Evolutionary conservation across 2,113 vertebrate genomes (phyloP).

Genomic region (Psephotus haematonotus): DNA sequence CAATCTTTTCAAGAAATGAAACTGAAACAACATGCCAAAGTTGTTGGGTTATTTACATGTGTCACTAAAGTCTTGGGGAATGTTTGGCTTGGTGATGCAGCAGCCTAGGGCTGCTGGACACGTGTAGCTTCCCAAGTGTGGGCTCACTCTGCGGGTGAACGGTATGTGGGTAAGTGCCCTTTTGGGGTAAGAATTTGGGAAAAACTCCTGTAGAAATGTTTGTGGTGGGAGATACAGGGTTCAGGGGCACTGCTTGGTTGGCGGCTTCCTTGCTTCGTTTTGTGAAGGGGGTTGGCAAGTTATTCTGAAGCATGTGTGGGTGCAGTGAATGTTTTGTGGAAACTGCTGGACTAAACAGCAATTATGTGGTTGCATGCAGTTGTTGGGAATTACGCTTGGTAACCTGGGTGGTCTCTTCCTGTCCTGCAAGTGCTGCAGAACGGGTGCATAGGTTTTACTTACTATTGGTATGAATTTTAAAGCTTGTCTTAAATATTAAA

Average conservation of each 20-base stretch:
- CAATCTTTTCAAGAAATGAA: not conserved
- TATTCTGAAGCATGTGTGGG: not conserved
- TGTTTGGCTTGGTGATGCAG: not conserved
- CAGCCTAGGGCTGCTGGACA: not conserved
- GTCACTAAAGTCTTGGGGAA: not conserved
- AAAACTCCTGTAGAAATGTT: not conserved
- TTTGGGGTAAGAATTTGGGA: not conserved
- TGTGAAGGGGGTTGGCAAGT: accelerated
- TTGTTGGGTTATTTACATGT: not conserved
- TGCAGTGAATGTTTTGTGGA: not conserved
- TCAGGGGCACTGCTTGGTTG: not conserved
- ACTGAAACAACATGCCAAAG: accelerated
- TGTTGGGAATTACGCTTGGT: not conserved
- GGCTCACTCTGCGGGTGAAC: not conserved
- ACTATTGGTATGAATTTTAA: not conserved
- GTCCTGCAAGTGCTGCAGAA: not conserved
- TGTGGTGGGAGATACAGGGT: not conserved
- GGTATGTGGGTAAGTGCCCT: not conserved
- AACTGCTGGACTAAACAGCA: not conserved
- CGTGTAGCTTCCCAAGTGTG: not conserved
- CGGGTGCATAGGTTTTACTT: not conserved
- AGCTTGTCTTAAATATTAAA: not conserved
- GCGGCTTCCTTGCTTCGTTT: not conserved
- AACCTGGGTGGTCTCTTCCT: not conserved
- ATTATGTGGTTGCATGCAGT: not conserved